These are phyloP conservation scores for Lordiphosa mommai DNA, from an alignment of 1,140 invertebrate genomes.

Conservation along the genomic window DNA sequence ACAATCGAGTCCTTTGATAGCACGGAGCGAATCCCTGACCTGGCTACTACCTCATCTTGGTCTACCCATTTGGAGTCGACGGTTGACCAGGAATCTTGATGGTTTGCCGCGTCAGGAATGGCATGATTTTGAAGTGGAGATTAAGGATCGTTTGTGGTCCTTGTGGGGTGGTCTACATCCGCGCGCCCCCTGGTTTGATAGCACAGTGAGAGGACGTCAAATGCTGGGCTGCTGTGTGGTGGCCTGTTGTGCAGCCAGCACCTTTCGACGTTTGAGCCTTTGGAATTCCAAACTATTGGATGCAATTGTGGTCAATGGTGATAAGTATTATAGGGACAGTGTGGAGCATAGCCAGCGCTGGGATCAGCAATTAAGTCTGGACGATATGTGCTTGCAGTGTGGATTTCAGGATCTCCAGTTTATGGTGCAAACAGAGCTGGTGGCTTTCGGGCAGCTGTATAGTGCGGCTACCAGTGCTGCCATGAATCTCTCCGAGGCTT, in stretches of 20 bases:
- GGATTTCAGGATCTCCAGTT: slow-evolving; percentile 81
- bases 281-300: slow-evolving; percentile 82
- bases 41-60: slow-evolving; percentile 75
- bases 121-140: slow-evolving; percentile 82
- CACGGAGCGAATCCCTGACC: slow-evolving; percentile 74
- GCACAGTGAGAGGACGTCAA: slow-evolving; percentile 80
- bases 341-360: slow-evolving; percentile 73
- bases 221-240: slow-evolving; percentile 80
- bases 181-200: slow-evolving; percentile 73
- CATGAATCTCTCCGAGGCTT: slow-evolving; percentile 81
- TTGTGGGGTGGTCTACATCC: slow-evolving; percentile 82
- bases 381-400: slow-evolving; percentile 70
- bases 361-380: slow-evolving; percentile 80
- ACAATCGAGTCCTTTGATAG: not conserved
- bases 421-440: slow-evolving; percentile 79
- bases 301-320: slow-evolving; percentile 81
- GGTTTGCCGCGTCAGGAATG: slow-evolving; percentile 55
- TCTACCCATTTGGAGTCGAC: slow-evolving; percentile 79
- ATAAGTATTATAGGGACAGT: slow-evolving; percentile 81
- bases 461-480: slow-evolving; percentile 79
- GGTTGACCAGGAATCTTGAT: slow-evolving; percentile 71
- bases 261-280: slow-evolving; percentile 80
- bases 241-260: slow-evolving; percentile 81
- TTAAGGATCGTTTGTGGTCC: slow-evolving; percentile 81
- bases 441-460: slow-evolving; percentile 82